Base-by-base conservation (phyloP, 1,140 invertebrate species). In the Leptoteleia sp. region DNA sequence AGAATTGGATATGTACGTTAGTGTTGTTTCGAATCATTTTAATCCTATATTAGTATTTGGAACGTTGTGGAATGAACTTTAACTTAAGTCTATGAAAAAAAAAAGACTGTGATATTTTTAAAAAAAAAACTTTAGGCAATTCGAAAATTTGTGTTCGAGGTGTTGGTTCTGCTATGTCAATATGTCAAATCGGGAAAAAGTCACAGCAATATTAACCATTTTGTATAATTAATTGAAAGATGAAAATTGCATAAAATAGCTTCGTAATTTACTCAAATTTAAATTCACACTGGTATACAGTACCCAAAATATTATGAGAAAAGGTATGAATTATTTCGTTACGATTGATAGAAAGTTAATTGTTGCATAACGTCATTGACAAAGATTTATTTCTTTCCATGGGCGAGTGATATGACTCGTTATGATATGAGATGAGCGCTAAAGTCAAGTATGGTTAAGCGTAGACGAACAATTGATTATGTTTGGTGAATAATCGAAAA, bases 51-150 rank as follows among this genome's bases (percentile, higher is more conserved):
- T 57, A 31, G 8, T 7, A 43, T 43, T 43, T 19, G 8, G 19
- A 42, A 45, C 5, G 33, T 54, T 22, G 19, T 22, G 19, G 0
- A 54, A 54, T 59, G n/a, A 29, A 45, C 35, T 59, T 43, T 45
- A 13, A 64, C 47, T 64, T 64, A 25, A 11, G 47, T 64, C 11
- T 40, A 64, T n/a, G n/a, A n/a, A n/a, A n/a, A n/a, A 64, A 50
- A 37, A 40, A 64, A 64, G 61, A 65, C 37, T 54, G 25, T 54
- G 37, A 65, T 65, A 65, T 65, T 43, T 54, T 65, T n/a, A n/a
- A n/a, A n/a, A n/a, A n/a, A 42, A 64, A 31, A 8, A 6, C 5
- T 50, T 17, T 31, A 25, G 43, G 33, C 43, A 15, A 42, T 38
- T 64, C 3, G n/a, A 40, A 19, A 40, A 31, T 29, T 62, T 17